Percentiles rank a stretch among this genome's conserved stretches.
phyloP scores from a whole-genome alignment of 2,797 vertebrate species.

The Anableps anableps region DNA sequence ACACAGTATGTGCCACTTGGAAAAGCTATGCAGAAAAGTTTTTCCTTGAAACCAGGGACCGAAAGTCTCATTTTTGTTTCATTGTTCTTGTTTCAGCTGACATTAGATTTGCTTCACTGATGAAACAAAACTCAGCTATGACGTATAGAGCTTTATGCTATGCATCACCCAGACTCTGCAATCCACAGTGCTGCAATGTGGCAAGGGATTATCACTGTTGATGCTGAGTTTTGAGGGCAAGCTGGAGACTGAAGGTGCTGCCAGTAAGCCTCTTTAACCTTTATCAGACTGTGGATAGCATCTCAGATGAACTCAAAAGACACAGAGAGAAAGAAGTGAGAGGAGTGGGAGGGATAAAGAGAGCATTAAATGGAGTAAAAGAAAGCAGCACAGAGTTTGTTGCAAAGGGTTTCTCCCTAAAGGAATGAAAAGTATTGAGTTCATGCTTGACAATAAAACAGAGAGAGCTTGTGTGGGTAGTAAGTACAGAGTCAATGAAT shows the following conservation, averaged over 20 bases:
- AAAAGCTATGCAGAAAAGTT: background rate
- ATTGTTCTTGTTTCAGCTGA: background rate
- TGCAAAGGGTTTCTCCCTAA: constrained; percentile 10
- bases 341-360: constrained; percentile 18
- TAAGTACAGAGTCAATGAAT: constrained; percentile 47
- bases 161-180: constrained; percentile 11
- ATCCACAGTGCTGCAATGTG: constrained; percentile 11
- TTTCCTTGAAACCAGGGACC: background rate
- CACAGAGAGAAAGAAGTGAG: constrained; percentile 22
- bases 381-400: constrained; percentile 18
- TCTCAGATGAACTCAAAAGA: constrained; percentile 61
- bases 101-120: background rate
- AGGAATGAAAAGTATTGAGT: constrained; percentile 14
- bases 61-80: background rate
- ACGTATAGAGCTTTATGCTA: background rate
- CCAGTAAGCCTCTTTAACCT: constrained; percentile 60
- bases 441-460: constrained; percentile 3
- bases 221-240: constrained; percentile 43
- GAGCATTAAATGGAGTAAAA: background rate
- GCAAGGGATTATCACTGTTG: constrained; percentile 41
- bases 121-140: background rate
- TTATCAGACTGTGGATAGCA: constrained; percentile 63
- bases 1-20: background rate
- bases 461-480: constrained; percentile 7
- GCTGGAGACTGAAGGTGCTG: constrained; percentile 51